Base-by-base conservation (phyloP, 2,888 invertebrate genomes). In the Ornithoptera priamus region DNA sequence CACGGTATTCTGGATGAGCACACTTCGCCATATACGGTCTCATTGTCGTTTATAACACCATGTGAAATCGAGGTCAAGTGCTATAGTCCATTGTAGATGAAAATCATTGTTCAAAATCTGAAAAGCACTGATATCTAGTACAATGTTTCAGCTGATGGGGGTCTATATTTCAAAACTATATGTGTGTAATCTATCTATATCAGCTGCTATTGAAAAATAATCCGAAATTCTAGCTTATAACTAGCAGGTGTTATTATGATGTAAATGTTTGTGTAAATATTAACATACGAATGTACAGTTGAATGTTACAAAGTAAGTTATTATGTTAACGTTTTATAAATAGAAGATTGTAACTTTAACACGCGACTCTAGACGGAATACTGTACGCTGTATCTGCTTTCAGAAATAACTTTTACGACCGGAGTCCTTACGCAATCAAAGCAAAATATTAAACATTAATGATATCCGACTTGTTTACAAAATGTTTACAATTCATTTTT, bases 351-450 rank as follows among this genome's bases (percentile, higher is more conserved):
- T 60, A 61, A 65, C 24, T n/a, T 61, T 30, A 65, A 53, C 64
- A 65, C 57, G 62, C 59, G 60, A 65, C 46, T 69, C n/a, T 56
- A 57, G 53, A 57, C 61, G 20, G 62, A 69, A 62, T 66, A 65
- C 46, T 30, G 53, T 62, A 61, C 61, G 69, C 62, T 67, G 70
- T 67, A 70, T 63, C 67, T 60, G 63, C 53, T 63, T 20, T 18
- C 67, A 67, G 70, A 58, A 70, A 70, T 70, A 70, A 66, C 58
- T 66, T 70, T 70, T 70, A 70, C 63, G 67, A 60, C 59, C 59
- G 22, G 30, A 53, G n/a, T 59, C 39, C 59, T 70, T 70, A 63
- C 70, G 58, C 66, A 67, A 70, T 67, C 66, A 62, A 67, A 62
- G 53, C 53, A 18, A 70, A 67, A 56, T 67, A 59, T 62, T 63